These are phyloP conservation scores for Chrysolina oricalcia DNA, from an alignment of 2,888 invertebrate genomes.

Conservation along the genomic window DNA sequence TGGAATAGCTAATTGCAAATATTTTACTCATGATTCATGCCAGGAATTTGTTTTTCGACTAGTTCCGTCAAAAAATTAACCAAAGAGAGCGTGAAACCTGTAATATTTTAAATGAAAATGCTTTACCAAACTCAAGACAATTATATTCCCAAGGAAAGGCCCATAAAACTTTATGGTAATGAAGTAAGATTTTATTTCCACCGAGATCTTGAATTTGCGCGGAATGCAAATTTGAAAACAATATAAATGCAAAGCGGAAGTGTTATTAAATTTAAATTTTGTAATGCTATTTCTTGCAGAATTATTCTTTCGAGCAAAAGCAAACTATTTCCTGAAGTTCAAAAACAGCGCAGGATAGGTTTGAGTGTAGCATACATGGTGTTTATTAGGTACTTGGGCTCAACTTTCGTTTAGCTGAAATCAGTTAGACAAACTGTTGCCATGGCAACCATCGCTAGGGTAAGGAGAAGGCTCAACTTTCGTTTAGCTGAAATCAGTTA, in stretches of 20 bases:
- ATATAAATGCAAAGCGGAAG: constrained; percentile 25
- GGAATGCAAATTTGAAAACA: constrained; percentile 18
- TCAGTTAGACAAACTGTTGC: too few relatives aligned
- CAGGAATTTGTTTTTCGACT: not conserved
- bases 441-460: too few relatives aligned
- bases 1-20: not conserved
- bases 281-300: not conserved
- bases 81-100: not conserved
- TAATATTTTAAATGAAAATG: constrained; percentile 11
- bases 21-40: not conserved
- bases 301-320: not conserved
- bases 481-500: too few relatives aligned
- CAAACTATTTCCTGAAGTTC: not conserved
- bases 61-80: not conserved
- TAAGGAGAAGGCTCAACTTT: too few relatives aligned
- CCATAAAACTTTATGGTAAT: constrained; percentile 17
- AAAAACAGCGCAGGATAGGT: not conserved
- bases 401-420: too few relatives aligned
- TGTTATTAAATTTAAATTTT: constrained; percentile 14
- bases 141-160: not conserved
- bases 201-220: constrained; percentile 14
- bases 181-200: constrained; percentile 4
- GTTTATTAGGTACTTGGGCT: too few relatives aligned
- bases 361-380: too few relatives aligned
- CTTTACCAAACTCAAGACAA: not conserved